Evolutionary conservation across 2,888 invertebrate species (phyloP).

Genomic region (Thereva nobilitata): DNA sequence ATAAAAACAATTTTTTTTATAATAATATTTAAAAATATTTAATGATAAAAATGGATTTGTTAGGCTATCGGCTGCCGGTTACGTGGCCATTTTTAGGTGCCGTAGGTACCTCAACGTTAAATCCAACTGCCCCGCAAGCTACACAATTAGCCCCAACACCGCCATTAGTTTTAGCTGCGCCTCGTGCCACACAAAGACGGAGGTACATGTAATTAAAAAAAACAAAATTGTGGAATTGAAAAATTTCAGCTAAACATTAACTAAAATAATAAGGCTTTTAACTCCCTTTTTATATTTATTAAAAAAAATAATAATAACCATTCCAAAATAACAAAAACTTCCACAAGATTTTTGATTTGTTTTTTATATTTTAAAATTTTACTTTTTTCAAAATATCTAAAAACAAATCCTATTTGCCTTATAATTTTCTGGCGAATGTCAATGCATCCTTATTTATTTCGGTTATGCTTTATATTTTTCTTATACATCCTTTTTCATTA

Average conservation of each 20-base stretch:
- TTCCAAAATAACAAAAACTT: constrained; percentile 2
- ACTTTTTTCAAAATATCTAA: constrained; percentile 10
- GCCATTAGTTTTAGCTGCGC: constrained; percentile 67
- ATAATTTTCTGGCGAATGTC: constrained; percentile 35
- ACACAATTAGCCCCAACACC: constrained; percentile 55
- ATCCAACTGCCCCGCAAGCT: constrained; percentile 63
- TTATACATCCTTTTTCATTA: not conserved
- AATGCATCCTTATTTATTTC: constrained; percentile 29
- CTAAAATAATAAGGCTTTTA: not conserved
- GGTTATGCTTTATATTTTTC: constrained; percentile 21
- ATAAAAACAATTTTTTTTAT: not conserved
- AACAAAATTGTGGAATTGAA: constrained; percentile 34
- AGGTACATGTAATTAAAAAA: constrained; percentile 61
- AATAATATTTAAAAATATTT: constrained; percentile 17
- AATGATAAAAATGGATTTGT: constrained; percentile 27
- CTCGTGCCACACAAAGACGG: constrained; percentile 74
- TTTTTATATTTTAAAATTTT: not conserved
- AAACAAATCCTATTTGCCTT: constrained; percentile 26
- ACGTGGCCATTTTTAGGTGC: constrained; percentile 75
- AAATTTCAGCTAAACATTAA: constrained; percentile 1
- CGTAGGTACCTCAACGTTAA: constrained; percentile 61
- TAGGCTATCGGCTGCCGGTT: constrained; percentile 79
- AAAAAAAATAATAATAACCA: constrained; percentile 21
- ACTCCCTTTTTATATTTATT: not conserved
- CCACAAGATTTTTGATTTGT: not conserved